These are phyloP conservation scores for Genyomyrus donnyi DNA, from an alignment of 2,113 vertebrate genomes.

Conservation along the genomic window DNA sequence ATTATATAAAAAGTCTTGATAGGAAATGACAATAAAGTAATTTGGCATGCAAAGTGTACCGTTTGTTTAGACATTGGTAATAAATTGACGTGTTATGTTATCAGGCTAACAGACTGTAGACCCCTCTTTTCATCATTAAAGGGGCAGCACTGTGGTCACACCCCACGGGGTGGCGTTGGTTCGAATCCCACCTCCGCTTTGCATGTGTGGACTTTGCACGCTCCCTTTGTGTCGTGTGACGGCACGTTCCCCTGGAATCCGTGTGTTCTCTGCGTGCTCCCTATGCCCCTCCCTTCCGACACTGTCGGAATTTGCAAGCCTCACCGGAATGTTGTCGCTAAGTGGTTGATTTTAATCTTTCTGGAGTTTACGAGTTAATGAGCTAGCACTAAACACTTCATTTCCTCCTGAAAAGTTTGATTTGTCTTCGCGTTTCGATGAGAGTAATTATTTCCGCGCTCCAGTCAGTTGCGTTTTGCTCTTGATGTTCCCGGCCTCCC, in stretches of 20 bases:
- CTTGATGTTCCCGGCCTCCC: not conserved
- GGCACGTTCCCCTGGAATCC: not conserved
- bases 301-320: not conserved
- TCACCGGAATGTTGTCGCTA: not conserved
- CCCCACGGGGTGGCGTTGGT: not conserved
- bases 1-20: not conserved
- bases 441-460: conserved; percentile 14
- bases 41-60: not conserved
- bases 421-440: conserved; percentile 4
- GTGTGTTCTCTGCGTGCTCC: not conserved
- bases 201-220: not conserved
- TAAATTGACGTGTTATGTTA: not conserved
- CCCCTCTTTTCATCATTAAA: not conserved
- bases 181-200: not conserved
- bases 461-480: conserved; percentile 3
- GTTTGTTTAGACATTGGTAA: not conserved
- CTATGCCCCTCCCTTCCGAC: not conserved
- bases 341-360: conserved; percentile 14
- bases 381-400: conserved; percentile 17
- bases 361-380: conserved; percentile 14
- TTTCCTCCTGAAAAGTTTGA: conserved; percentile 11
- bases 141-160: not conserved
- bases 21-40: not conserved
- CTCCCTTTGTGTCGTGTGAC: not conserved
- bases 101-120: not conserved